A percentile compares a stretch with the other conserved stretches of the same genome.
These are phyloP conservation scores for Circaetus gallicus DNA, from an alignment of 2,113 vertebrate species.

Conservation along the genomic window DNA sequence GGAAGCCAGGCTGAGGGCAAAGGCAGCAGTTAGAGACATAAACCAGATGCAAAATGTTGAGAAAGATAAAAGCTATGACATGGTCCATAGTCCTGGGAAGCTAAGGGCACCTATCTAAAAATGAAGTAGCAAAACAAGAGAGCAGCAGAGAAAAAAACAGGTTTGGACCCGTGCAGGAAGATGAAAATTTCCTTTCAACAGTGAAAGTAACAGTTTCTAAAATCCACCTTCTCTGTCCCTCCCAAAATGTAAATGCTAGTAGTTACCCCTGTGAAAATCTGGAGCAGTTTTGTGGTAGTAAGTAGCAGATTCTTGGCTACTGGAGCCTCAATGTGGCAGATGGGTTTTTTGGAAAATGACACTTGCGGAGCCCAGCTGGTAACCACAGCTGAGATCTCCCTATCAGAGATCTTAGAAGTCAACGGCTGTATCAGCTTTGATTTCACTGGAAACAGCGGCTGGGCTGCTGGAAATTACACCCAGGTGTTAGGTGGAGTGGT, in stretches of 20 bases:
- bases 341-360: slow-evolving; percentile 63
- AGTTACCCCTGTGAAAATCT: slow-evolving; percentile 46
- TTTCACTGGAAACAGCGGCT: slow-evolving; percentile 31
- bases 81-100: not conserved
- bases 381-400: slow-evolving; percentile 64
- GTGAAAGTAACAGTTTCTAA: slow-evolving; percentile 47
- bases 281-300: slow-evolving; percentile 50
- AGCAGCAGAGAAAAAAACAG: not conserved
- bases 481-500: slow-evolving; percentile 42
- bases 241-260: slow-evolving; percentile 54
- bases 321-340: slow-evolving; percentile 50
- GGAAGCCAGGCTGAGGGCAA: not conserved
- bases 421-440: slow-evolving; percentile 10
- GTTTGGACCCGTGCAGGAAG: not conserved
- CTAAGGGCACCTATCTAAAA: not conserved
- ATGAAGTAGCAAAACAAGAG: not conserved
- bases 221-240: slow-evolving; percentile 55
- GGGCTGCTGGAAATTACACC: slow-evolving; percentile 31
- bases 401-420: slow-evolving; percentile 24
- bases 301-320: slow-evolving; percentile 68
- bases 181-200: slow-evolving; percentile 40
- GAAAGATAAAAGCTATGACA: not conserved
- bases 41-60: not conserved
- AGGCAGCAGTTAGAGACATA: not conserved
- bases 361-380: slow-evolving; percentile 60